Evolutionary conservation across 2,888 invertebrate species (phyloP).

Genomic region (Pseudoips prasinana): DNA sequence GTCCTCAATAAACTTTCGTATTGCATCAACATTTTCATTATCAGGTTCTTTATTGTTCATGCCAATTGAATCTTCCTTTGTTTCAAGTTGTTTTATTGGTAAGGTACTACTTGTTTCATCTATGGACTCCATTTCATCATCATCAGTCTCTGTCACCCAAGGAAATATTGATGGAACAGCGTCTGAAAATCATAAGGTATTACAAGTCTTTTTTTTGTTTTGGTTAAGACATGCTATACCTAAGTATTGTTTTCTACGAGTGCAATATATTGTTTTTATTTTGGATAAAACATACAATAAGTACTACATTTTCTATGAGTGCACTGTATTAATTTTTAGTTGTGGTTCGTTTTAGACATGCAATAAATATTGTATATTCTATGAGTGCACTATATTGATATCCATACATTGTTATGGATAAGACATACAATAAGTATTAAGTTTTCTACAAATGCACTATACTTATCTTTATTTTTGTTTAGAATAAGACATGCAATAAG

Average conservation of each 20-base stretch:
- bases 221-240: conserved; percentile 21
- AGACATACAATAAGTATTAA: too few species aligned
- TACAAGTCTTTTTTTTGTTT: conserved; percentile 1
- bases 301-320: too few species aligned
- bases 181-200: conserved; percentile 61
- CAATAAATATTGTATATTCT: too few species aligned
- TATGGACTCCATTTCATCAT: conserved; percentile 34
- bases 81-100: neutral
- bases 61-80: conserved; percentile 16
- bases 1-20: conserved; percentile 61
- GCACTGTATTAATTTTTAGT: too few species aligned
- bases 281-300: too few species aligned
- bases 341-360: too few species aligned
- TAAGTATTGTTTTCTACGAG: conserved; percentile 16
- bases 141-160: conserved; percentile 61
- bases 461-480: too few species aligned
- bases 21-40: conserved; percentile 64
- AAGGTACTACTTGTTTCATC: neutral
- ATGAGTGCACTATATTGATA: too few species aligned
- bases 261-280: too few species aligned
- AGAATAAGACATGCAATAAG: too few species aligned
- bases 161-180: conserved; percentile 88
- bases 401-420: too few species aligned
- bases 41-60: conserved; percentile 49
- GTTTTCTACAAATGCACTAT: too few species aligned